Conservation (phyloP, 1,140 invertebrate genomes). For the Ips nitidus region DNA sequence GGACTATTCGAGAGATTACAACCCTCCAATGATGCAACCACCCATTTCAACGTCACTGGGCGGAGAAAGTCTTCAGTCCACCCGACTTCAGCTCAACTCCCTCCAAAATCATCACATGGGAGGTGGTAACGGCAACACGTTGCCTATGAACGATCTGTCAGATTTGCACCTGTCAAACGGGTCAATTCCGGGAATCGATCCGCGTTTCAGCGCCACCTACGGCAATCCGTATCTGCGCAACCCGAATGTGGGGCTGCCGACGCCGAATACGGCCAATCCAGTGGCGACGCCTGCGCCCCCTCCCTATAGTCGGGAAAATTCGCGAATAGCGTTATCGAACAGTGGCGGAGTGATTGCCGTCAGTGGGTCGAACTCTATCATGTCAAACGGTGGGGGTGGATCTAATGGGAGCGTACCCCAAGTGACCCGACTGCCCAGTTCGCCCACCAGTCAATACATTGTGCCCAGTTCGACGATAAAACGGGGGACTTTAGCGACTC, state of each 20-base stretch:
- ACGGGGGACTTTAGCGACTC: slow-evolving; percentile 62
- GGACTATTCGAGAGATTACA: slow-evolving; percentile 82
- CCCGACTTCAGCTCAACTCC: slow-evolving; percentile 50
- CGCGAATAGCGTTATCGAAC: slow-evolving; percentile 44
- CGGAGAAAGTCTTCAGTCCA: slow-evolving; percentile 56
- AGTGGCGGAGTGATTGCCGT: slow-evolving; percentile 47
- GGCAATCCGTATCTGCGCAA: slow-evolving; percentile 80
- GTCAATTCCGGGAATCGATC: slow-evolving; percentile 70
- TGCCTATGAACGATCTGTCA: slow-evolving; percentile 48
- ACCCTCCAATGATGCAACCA: slow-evolving; percentile 64
- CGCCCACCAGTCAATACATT: slow-evolving; percentile 57
- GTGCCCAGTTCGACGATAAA: slow-evolving; percentile 56
- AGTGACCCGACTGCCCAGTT: slow-evolving; percentile 53
- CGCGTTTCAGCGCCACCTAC: slow-evolving; percentile 83
- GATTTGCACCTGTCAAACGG: slow-evolving; percentile 52
- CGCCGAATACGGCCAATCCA: slow-evolving; percentile 69
- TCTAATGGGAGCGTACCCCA: slow-evolving; percentile 56
- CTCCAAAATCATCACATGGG: slow-evolving; percentile 50
- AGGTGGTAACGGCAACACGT: slow-evolving; percentile 37
- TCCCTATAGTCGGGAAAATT: slow-evolving; percentile 58
- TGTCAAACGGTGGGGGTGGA: slow-evolving; percentile 43
- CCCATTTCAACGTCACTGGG: slow-evolving; percentile 52
- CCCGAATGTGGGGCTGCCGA: slow-evolving; percentile 53
- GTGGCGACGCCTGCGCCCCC: slow-evolving; percentile 77
- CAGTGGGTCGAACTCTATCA: slow-evolving; percentile 49